Percentiles rank a stretch among this genome's conserved stretches.
Conservation (phyloP, 2,888 invertebrate species). For the Erannis defoliaria region DNA sequence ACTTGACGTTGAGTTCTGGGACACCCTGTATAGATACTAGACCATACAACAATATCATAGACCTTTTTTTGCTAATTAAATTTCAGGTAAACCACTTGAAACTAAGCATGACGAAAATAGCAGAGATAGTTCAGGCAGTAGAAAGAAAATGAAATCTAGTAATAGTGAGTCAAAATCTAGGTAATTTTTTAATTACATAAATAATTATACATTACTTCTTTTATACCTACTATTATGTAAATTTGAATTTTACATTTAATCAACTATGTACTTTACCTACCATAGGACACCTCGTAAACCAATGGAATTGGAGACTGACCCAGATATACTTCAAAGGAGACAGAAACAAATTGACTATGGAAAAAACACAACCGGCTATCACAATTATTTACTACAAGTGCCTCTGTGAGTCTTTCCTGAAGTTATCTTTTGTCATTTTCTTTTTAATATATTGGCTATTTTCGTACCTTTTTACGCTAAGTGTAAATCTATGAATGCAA, state of each 20-base stretch:
- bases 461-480: too few relatives aligned
- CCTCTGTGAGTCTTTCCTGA: slow-evolving; percentile 87
- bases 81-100: slow-evolving; percentile 54
- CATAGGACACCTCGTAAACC: slow-evolving; percentile 59
- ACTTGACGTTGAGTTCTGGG: too few relatives aligned
- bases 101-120: slow-evolving; percentile 60
- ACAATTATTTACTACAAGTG: slow-evolving; percentile 89
- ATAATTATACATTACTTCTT: not conserved
- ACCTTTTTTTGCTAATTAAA: too few relatives aligned
- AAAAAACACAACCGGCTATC: slow-evolving; percentile 96
- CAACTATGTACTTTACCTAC: slow-evolving; percentile 34
- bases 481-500: too few relatives aligned
- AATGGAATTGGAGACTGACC: slow-evolving; percentile 90
- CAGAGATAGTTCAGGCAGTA: slow-evolving; percentile 65
- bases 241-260: slow-evolving; percentile 6
- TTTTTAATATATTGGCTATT: too few relatives aligned
- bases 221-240: not conserved
- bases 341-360: slow-evolving; percentile 98
- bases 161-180: slow-evolving; percentile 60
- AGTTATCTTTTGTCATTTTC: too few relatives aligned
- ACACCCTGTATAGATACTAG: too few relatives aligned
- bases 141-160: slow-evolving; percentile 68
- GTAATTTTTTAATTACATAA: slow-evolving; percentile 52
- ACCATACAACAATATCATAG: too few relatives aligned
- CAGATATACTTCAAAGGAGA: slow-evolving; percentile 89